Evolutionary conservation across 2,888 invertebrate species (phyloP).

Genomic region (Phaedon cochleariae): DNA sequence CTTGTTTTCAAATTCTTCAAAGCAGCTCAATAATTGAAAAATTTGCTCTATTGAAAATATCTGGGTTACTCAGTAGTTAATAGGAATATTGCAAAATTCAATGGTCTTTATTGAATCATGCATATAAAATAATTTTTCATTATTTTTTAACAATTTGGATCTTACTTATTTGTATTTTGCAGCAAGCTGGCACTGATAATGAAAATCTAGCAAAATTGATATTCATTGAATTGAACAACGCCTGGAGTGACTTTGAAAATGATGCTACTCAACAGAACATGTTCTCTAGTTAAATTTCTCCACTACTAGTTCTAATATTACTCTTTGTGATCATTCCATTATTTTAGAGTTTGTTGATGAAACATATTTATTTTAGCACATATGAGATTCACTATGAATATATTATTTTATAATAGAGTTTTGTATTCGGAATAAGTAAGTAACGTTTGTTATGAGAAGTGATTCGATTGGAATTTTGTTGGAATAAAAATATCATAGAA

Average conservation of each 20-base stretch:
- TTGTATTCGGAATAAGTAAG: conserved; percentile 14
- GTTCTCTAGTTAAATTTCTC: conserved; percentile 61
- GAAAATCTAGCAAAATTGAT: conserved; percentile 95
- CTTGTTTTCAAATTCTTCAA: too few relatives aligned
- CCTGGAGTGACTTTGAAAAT: conserved; percentile 97
- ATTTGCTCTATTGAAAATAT: too few relatives aligned
- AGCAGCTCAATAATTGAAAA: too few relatives aligned
- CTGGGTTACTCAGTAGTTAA: too few relatives aligned
- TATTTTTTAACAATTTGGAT: too few relatives aligned
- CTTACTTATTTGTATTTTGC: conserved; percentile 44
- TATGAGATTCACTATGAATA: not conserved
- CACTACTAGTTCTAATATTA: conserved; percentile 14
- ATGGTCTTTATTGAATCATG: too few relatives aligned
- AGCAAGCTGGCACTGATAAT: conserved; percentile 93
- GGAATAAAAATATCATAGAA: too few relatives aligned
- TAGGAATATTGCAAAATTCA: too few relatives aligned
- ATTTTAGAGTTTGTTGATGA: conserved; percentile 31
- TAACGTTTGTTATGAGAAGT: not conserved
- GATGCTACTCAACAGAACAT: conserved; percentile 79
- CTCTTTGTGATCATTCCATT: conserved; percentile 45
- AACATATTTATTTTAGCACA: conserved; percentile 9
- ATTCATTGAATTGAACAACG: conserved; percentile 99
- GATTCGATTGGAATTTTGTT: not conserved
- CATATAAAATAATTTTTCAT: too few relatives aligned
- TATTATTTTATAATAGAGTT: not conserved